Evolutionary conservation across 1,140 invertebrate genomes (phyloP), one percentile per base, ranked within the genome.

Genomic region (Neodiprion fabricii): DNA sequence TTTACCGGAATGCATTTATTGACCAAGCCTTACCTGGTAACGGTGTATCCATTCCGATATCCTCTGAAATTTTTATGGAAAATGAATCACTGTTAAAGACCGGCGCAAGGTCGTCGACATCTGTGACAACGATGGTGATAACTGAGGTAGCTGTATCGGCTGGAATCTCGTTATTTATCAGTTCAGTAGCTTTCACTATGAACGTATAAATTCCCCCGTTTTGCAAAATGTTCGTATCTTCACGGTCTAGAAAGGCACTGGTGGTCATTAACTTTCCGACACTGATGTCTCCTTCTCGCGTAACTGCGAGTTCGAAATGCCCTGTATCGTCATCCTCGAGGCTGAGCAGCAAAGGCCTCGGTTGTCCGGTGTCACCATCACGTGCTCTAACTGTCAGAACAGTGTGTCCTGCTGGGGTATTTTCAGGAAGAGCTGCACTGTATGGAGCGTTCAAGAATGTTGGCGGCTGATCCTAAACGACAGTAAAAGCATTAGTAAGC

Each of bases 91-190:
- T 87, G 78, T 93, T 95, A 79, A 98, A 98, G 66, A 90, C 85
- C 0, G 96, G 96, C 47, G 91, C 86, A 76, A 97, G 93, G 83
- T 97, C 96, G 80, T 97, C 96, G 0, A 94, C 92, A 82, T 97
- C 96, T 0, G 92, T 94, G 8, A 97, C 92, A 1, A 96, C 93
- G 47, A 97, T 92, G 0, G 94, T 94, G 0, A 97, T 88, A 11
- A 92, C 90, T 0, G 94, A 93, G 0, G 90, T 89, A 0, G 92
- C 90, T 3, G 90, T 91, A 77, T 95, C 94, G 0, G 91, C 92
- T 7, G 92, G 92, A 47, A 92, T 89, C 80, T 92, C 91, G 23
- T 92, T 91, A 78, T 94, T 92, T 61, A 94, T 93, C 8, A 95
- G 78, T 85, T 95, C 94, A 5, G 93, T 94, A 0, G 94, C 94